Evolutionary conservation across 2,888 invertebrate genomes (phyloP), one percentile per base, ranked within the genome.

Genomic region (Lathronympha strigana): DNA sequence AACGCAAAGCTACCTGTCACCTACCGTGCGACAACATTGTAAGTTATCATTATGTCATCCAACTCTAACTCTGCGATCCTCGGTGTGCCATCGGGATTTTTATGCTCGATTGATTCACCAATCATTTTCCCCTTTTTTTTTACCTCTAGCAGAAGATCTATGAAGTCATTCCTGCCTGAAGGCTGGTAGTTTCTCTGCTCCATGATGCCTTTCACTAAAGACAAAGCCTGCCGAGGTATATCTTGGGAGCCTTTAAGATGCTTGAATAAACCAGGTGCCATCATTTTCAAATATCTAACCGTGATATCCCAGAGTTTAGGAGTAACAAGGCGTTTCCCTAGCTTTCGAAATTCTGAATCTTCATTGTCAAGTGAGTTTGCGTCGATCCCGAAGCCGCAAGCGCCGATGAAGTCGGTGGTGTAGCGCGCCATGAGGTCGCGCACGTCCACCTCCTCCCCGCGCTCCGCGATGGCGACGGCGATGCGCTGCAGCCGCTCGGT

Each of bases 71-170:
- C 80, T 0, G 73, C 76, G 5, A 55, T 68, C 8, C 69, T 47
- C 0, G 78, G 73, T 0, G 72, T 62, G 0, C 79, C 79, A 28
- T 80, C 78, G 0, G 67, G 47, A 45, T 76, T 74, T 4, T 21
- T 45, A 15, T 73, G 68, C 58, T 80, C 78, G 9, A 80, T 68
- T 0, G 74, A 72, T 5, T 73, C 70, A 0, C 76, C 78, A 1
- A 71, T 67, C 0, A 76, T 69, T 61, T 74, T 78, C 0, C 81
- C 81, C 62, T 81, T 75, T 47, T 78, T 72, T 60, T 72, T 78
- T 6, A 83, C 36, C 31, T 82, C 79, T 23, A 83, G 70, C 73
- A 83, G 74, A 31, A 80, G 63, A 64, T 83, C 82, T 67, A 83
- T 79, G 40, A 83, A 81, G 53, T 82, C 82, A 47, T 79, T 81